phyloP scores from a whole-genome alignment of 2,797 vertebrate species.

The Notolabrus celidotus region DNA sequence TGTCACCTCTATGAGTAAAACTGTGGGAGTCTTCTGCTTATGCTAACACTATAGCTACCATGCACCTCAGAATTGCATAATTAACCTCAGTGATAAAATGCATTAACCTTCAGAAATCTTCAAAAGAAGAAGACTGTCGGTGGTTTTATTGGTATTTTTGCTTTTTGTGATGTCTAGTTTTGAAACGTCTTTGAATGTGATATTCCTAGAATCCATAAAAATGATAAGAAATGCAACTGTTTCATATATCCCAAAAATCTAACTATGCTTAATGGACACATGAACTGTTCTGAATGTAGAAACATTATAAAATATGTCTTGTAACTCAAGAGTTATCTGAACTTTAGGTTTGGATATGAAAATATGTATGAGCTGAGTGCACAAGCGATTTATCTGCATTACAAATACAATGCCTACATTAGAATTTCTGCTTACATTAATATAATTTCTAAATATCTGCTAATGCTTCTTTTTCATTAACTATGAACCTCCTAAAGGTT shows the following conservation, averaged over 20 bases:
- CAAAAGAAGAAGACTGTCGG: background rate
- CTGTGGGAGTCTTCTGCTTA: background rate
- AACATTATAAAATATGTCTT: background rate
- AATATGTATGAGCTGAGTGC: too few species aligned
- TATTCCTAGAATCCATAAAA: too few species aligned
- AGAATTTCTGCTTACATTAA: background rate
- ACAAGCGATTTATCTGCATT: background rate
- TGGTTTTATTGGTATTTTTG: background rate
- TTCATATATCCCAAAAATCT: background rate
- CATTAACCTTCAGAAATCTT: background rate
- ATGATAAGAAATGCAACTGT: too few species aligned
- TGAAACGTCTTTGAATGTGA: too few species aligned
- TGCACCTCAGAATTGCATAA: background rate
- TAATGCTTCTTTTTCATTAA: background rate
- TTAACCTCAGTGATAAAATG: background rate
- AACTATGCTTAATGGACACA: background rate
- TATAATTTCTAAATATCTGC: background rate
- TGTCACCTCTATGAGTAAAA: conserved; percentile 23
- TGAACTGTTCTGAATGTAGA: background rate
- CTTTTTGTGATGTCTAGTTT: too few species aligned
- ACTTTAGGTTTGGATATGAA: too few species aligned
- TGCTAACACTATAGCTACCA: background rate
- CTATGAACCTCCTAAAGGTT: background rate
- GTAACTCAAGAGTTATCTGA: too few species aligned
- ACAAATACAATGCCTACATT: background rate